These are phyloP conservation scores for Philopedon plagiatum DNA, from an alignment of 2,888 invertebrate genomes.

Conservation along the genomic window DNA sequence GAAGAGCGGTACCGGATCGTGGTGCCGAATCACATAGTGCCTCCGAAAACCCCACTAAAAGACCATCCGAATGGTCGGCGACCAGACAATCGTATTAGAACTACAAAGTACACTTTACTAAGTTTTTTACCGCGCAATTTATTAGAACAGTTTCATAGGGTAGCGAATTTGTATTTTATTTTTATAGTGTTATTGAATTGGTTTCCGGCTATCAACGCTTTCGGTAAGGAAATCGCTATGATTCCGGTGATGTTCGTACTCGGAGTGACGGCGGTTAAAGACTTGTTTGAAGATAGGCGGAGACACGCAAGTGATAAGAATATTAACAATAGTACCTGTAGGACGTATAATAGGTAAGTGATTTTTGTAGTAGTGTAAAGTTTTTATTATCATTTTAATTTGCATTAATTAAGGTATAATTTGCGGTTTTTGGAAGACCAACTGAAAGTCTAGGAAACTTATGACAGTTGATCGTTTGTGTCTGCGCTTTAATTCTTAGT, in stretches of 20 bases:
- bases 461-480: too few species aligned
- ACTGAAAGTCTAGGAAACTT: too few species aligned
- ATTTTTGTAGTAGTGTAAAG: background rate
- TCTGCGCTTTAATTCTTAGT: too few species aligned
- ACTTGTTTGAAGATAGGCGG: slow-evolving; percentile 93
- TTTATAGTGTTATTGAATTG: slow-evolving; percentile 96
- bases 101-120: slow-evolving; percentile 94
- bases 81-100: slow-evolving; percentile 89
- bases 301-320: slow-evolving; percentile 92
- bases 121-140: slow-evolving; percentile 97
- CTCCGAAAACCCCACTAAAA: slow-evolving; percentile 83
- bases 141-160: slow-evolving; percentile 97
- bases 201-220: slow-evolving; percentile 95
- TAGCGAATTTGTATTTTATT: slow-evolving; percentile 98
- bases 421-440: too few species aligned
- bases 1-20: slow-evolving; percentile 73
- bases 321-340: slow-evolving; percentile 93
- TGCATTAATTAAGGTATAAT: too few species aligned
- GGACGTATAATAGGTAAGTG: slow-evolving; percentile 89
- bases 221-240: slow-evolving; percentile 96
- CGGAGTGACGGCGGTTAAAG: slow-evolving; percentile 94
- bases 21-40: slow-evolving; percentile 89
- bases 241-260: slow-evolving; percentile 95
- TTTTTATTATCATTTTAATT: too few species aligned
- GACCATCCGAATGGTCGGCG: slow-evolving; percentile 89